Evolutionary conservation across 2,113 vertebrate genomes (phyloP).

Genomic region (Sporophila hypoxantha): DNA sequence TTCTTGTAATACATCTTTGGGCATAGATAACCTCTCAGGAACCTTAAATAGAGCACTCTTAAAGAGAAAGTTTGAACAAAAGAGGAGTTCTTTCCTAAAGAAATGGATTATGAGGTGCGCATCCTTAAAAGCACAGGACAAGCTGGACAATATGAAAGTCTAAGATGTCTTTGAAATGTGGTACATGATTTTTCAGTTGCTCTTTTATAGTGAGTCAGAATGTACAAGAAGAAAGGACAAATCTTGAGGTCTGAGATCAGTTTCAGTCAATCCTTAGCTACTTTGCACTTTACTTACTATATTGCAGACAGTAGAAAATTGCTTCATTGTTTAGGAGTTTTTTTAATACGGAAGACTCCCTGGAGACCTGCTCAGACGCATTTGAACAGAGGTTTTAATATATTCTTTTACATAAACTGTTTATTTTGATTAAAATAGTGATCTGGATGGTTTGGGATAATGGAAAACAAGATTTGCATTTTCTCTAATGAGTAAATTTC

Average conservation of each 20-base stretch:
- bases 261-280: not conserved
- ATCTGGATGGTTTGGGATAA: not conserved
- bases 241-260: not conserved
- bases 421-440: not conserved
- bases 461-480: not conserved
- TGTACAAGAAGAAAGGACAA: not conserved
- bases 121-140: not conserved
- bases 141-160: not conserved
- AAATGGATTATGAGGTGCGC: not conserved
- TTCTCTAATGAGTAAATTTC: not conserved
- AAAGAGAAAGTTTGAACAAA: not conserved
- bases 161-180: not conserved
- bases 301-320: not conserved
- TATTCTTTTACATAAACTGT: not conserved
- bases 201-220: not conserved
- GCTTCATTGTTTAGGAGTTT: not conserved
- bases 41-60: not conserved
- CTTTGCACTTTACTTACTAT: not conserved
- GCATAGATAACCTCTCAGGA: not conserved
- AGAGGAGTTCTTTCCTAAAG: not conserved
- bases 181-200: not conserved
- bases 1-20: conserved; percentile 8
- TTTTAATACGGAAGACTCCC: not conserved
- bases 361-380: not conserved
- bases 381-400: not conserved